These are phyloP conservation scores for Leiothrix lutea DNA, from an alignment of 2,113 vertebrate genomes.

Conservation along the genomic window DNA sequence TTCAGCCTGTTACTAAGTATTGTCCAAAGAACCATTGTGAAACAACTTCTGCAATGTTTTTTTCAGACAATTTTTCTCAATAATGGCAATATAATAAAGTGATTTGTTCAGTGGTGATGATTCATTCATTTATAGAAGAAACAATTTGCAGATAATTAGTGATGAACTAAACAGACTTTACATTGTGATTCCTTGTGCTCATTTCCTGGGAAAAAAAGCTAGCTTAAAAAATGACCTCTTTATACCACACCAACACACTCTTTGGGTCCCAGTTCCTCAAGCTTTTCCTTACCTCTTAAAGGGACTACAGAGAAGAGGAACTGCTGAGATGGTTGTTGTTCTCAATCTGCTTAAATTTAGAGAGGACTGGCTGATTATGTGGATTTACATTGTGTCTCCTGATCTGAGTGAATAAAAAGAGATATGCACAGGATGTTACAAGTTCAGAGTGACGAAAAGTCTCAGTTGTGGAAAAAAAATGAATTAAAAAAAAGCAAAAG, in stretches of 20 bases:
- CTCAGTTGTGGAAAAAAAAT: not conserved
- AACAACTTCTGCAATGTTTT: not conserved
- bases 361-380: not conserved
- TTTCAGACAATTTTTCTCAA: not conserved
- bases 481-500: not conserved
- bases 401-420: not conserved
- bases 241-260: accelerated
- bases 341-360: not conserved
- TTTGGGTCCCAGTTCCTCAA: not conserved
- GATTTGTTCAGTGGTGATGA: not conserved
- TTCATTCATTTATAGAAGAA: not conserved
- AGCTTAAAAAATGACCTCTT: not conserved
- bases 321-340: not conserved
- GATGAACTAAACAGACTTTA: not conserved
- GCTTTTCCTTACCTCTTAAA: not conserved
- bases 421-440: not conserved
- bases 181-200: not conserved
- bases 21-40: not conserved
- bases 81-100: not conserved
- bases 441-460: not conserved
- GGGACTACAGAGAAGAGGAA: not conserved
- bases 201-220: not conserved
- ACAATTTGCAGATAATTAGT: not conserved
- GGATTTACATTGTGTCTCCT: not conserved
- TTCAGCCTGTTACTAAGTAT: not conserved